A percentile compares a stretch with the other conserved stretches of the same genome.
Evolutionary conservation across 2,888 invertebrate genomes (phyloP).

Genomic region (Xiphydria camelus): DNA sequence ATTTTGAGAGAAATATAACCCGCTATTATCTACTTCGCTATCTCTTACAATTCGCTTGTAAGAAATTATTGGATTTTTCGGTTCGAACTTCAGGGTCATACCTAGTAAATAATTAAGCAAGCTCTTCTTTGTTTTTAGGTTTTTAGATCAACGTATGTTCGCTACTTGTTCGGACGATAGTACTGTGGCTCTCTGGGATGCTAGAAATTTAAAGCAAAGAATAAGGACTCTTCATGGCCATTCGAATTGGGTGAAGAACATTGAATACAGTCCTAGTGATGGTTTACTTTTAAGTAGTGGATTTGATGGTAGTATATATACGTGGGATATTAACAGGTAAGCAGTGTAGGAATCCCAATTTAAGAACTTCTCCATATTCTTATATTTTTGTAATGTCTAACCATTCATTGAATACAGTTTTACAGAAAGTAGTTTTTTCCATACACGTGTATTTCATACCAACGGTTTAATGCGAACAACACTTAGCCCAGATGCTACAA

Average conservation of each 20-base stretch:
- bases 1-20: constrained; percentile 7
- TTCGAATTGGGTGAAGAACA: constrained; percentile 94
- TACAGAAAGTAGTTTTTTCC: constrained; percentile 76
- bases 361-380: neutral
- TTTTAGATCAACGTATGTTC: constrained; percentile 83
- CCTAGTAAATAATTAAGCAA: neutral
- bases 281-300: constrained; percentile 87
- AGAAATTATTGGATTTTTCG: neutral
- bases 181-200: constrained; percentile 91
- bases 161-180: constrained; percentile 94
- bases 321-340: constrained; percentile 90
- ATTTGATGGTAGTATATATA: constrained; percentile 89
- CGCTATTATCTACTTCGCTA: constrained; percentile 2
- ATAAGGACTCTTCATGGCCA: constrained; percentile 82
- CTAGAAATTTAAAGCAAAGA: constrained; percentile 78
- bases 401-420: constrained; percentile 50
- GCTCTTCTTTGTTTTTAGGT: constrained; percentile 66
- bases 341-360: too few species aligned
- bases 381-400: constrained; percentile 6
- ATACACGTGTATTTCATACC: constrained; percentile 84
- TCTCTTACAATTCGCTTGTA: constrained; percentile 8
- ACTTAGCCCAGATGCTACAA: constrained; percentile 81
- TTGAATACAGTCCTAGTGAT: constrained; percentile 85
- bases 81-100: neutral
- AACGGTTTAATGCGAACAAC: constrained; percentile 85